Conservation (phyloP, 92 coral and sea anemone species). For the Paramuricea clavata region DNA sequence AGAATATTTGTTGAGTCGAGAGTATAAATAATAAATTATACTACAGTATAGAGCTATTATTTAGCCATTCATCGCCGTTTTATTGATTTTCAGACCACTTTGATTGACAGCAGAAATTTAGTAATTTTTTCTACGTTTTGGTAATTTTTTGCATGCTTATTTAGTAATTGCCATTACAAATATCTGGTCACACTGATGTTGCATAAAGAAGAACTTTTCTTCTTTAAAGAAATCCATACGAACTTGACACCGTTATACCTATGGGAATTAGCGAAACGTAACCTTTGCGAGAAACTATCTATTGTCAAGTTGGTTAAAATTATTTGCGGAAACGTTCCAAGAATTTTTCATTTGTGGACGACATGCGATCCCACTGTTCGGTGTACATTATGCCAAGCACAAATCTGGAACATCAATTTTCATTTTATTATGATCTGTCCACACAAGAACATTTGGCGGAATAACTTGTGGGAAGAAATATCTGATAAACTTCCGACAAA, state of each 20-base stretch:
- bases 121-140: not conserved
- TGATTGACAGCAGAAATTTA: not conserved
- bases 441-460: not conserved
- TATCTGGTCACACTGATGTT: not conserved
- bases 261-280: not conserved
- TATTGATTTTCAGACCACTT: too few species aligned
- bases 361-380: not conserved
- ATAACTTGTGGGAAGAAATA: not conserved
- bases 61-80: too few species aligned
- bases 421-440: not conserved
- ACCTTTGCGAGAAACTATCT: not conserved
- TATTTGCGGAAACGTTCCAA: not conserved
- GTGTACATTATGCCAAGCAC: not conserved
- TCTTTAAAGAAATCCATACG: not conserved
- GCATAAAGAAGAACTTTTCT: too few species aligned
- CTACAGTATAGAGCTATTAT: too few species aligned
- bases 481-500: not conserved
- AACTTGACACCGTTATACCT: not conserved
- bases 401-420: not conserved
- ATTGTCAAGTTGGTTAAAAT: not conserved
- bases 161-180: not conserved
- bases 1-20: too few species aligned
- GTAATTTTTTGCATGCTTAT: not conserved
- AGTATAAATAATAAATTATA: not conserved
- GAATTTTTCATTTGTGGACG: not conserved